Base-by-base conservation (phyloP, 2,113 vertebrate species). In the Solea senegalensis region DNA sequence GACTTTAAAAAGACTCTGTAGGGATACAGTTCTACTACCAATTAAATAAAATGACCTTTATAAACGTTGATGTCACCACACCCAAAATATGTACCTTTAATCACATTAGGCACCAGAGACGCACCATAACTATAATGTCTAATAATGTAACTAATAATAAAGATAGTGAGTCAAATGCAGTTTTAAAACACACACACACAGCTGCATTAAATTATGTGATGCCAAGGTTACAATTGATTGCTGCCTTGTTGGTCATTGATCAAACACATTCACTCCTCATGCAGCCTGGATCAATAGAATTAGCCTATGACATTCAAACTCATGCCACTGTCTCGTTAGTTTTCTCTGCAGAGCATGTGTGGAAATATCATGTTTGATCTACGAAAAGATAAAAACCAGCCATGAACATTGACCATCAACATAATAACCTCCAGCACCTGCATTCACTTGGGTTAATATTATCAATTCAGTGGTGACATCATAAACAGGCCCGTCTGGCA, bases 211-310 rank as follows among this genome's bases (percentile, higher is more conserved):
- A 48, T 26, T 9, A 48, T 44, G 39, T 74, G 43, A 70, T 64
- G 34, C 44, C 72, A 83, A 83, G 63, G 77, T 83, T 27, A 57
- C 13, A 11, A 70, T 3, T 64, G 74, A 79, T 72, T 62, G 49
- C 2, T 0, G 15, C 14, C 52, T 63, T 57, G 27, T 9, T 13
- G 34, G 52, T 55, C 49, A 1, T 62, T 71, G 58, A 78, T 74
- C 74, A 63, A 65, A 80, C 15, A 27, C 49, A 50, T 52, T 64
- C 16, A 10, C 45, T 43, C 21, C 28, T 15, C 46, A 54, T 45
- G 57, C 21, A 41, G 39, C 2, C 26, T 5, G 34, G 27, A 71
- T 81, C 58, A 65, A 73, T 45, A 53, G 14, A 64, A 27, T 61
- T 63, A 56, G 54, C 28, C 12, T 9, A 26, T 71, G 60, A 21